phyloP scores from a whole-genome alignment of 2,113 vertebrate genomes.

The Artemisiospiza belli region DNA sequence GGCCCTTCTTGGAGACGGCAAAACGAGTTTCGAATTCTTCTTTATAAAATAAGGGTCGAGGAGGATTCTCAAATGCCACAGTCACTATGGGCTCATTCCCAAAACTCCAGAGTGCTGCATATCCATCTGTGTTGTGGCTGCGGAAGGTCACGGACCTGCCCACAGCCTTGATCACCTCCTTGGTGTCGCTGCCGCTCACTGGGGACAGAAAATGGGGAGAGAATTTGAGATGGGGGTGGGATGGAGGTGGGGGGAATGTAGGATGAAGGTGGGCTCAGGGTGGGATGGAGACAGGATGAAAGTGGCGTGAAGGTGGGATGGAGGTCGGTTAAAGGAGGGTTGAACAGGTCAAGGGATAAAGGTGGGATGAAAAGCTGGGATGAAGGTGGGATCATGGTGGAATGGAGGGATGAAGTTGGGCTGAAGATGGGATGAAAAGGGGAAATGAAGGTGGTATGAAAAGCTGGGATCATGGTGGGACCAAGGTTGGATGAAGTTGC shows the following conservation, averaged over 20 bases:
- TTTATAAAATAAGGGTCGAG: accelerated
- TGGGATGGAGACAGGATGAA: too few relatives aligned
- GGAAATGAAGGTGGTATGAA: too few relatives aligned
- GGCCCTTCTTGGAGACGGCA: accelerated
- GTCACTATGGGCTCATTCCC: accelerated
- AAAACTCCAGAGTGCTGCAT: accelerated
- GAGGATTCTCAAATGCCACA: accelerated
- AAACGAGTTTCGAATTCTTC: accelerated
- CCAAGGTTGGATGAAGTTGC: too few relatives aligned
- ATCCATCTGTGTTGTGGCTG: accelerated
- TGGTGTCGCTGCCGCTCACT: accelerated
- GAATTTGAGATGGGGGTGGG: background rate
- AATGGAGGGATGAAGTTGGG: too few relatives aligned
- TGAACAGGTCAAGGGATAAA: too few relatives aligned
- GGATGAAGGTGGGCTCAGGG: too few relatives aligned
- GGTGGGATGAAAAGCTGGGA: too few relatives aligned
- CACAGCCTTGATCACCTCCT: background rate
- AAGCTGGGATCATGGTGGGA: too few relatives aligned
- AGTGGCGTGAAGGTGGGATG: too few relatives aligned
- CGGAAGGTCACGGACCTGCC: background rate
- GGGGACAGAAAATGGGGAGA: background rate
- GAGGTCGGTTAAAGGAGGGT: too few relatives aligned
- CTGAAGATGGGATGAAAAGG: too few relatives aligned
- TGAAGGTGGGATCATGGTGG: too few relatives aligned
- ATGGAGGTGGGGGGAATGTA: background rate